These are phyloP conservation scores for Drosophila subsilvestris DNA, from an alignment of 2,888 invertebrate species.

Conservation along the genomic window DNA sequence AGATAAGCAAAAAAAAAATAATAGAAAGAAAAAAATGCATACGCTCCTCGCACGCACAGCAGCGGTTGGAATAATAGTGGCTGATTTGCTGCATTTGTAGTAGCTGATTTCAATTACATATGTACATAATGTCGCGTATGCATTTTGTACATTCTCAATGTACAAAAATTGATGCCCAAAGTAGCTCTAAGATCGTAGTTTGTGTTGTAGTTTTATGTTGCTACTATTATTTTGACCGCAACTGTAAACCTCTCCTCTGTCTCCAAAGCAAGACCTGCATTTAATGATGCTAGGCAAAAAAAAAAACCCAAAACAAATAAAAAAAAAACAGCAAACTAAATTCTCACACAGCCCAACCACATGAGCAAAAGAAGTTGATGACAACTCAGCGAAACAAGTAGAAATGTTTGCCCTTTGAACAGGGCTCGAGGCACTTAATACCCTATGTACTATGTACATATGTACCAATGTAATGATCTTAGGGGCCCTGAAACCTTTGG, in stretches of 20 bases:
- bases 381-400: slow-evolving; percentile 1
- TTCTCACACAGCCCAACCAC: slow-evolving; percentile 1
- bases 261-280: slow-evolving; percentile 14
- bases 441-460: too few species aligned
- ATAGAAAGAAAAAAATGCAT: background rate
- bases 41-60: background rate
- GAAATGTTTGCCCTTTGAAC: background rate
- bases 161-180: too few species aligned
- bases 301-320: background rate
- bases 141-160: too few species aligned
- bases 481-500: too few species aligned
- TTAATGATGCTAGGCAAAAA: slow-evolving; percentile 19
- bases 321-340: background rate
- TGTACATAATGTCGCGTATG: too few species aligned
- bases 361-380: slow-evolving; percentile 21
- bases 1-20: slow-evolving; percentile 9
- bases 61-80: background rate
- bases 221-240: background rate
- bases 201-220: background rate
- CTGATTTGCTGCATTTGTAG: too few species aligned
- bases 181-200: background rate
- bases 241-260: background rate
- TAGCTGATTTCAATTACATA: too few species aligned
- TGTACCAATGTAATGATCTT: too few species aligned
- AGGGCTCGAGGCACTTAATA: too few species aligned